phyloP scores from a whole-genome alignment of 2,113 vertebrate species.

The Porphyrio hochstetteri region DNA sequence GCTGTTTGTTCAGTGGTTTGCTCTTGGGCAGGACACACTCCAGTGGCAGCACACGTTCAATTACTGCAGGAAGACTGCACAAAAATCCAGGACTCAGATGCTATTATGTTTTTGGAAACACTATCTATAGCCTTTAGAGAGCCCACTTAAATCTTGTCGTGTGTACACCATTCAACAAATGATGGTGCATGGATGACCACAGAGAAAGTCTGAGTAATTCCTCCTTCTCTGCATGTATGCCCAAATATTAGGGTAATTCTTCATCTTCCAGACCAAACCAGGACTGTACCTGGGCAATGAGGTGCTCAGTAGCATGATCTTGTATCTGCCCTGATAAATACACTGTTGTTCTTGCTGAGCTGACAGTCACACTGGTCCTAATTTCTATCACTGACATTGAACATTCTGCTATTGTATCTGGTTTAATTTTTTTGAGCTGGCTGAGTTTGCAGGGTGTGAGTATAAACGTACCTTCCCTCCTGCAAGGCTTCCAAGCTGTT shows the following conservation, averaged over 20 bases:
- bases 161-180: neutral
- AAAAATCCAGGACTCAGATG: neutral
- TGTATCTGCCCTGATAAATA: neutral
- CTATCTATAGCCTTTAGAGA: accelerated
- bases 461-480: neutral
- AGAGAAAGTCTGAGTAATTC: neutral
- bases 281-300: neutral
- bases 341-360: neutral
- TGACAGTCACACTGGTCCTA: neutral
- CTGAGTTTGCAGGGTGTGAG: no score
- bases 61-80: neutral
- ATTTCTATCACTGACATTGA: neutral
- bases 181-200: accelerated
- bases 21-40: neutral
- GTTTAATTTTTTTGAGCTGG: neutral
- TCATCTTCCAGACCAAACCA: neutral
- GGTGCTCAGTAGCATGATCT: neutral
- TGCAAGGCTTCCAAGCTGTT: neutral
- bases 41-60: neutral
- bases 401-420: neutral
- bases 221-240: neutral
- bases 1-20: neutral
- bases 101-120: neutral
- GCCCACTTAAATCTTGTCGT: neutral
- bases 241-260: neutral